Evolutionary conservation across 2,113 vertebrate genomes (phyloP).

Genomic region (Phainopepla nitens): DNA sequence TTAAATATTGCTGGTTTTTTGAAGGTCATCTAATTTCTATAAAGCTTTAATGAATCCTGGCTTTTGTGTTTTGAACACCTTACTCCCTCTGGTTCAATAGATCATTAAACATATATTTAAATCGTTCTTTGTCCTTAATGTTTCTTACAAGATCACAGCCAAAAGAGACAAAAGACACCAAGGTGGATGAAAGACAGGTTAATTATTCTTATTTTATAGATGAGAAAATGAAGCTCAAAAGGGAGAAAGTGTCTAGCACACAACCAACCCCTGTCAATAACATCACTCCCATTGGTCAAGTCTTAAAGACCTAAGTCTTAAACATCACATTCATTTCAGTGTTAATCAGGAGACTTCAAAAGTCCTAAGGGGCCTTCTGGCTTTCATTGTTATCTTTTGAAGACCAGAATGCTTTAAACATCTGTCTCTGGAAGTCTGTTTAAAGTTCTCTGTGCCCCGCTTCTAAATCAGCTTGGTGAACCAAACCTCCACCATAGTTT

Average conservation of each 20-base stretch:
- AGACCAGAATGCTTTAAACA: background rate
- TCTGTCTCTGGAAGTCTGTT: background rate
- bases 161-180: constrained; percentile 32
- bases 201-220: constrained; percentile 21
- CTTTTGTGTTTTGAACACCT: background rate
- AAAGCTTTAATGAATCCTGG: background rate
- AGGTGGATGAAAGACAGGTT: background rate
- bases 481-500: background rate
- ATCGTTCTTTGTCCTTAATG: background rate
- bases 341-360: background rate
- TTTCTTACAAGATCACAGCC: background rate
- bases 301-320: background rate
- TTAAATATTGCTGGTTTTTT: background rate
- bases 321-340: background rate
- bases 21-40: background rate
- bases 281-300: background rate
- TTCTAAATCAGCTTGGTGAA: background rate
- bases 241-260: background rate
- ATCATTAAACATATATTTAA: constrained; percentile 14
- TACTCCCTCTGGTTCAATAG: background rate
- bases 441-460: background rate
- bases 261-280: background rate
- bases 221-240: background rate
- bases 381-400: background rate
- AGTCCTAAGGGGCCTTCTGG: background rate